Base-by-base conservation (phyloP, 2,113 vertebrate species). In the Pleuronectes platessa region DNA sequence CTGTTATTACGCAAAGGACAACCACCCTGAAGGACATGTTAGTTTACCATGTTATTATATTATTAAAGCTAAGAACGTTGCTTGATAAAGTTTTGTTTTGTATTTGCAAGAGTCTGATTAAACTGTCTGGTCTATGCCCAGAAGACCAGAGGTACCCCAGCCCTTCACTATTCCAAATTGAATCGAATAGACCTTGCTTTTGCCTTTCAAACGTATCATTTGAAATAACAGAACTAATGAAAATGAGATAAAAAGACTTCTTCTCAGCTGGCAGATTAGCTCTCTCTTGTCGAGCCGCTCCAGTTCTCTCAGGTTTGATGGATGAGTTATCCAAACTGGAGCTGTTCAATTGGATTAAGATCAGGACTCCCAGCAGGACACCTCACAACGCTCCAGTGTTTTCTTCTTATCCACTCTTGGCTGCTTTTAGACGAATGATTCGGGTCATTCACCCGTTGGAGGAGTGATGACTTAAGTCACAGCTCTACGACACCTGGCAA, bases 241-340 rank as follows among this genome's bases (percentile, higher is more conserved):
- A 42, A 42, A 13, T 13, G 12, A 42, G 40, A 17, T 18, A 20
- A 54, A 10, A 54, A 9, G 2, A 9, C 51, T n/a, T 54, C 51
- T 11, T 5, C 51, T n/a, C 20, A 20, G 20, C 51, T 54, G 5
- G 51, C 2, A 20, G 20, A 3, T 54, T 11, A 54, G 51, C 20
- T 54, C 51, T 2, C 51, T n/a, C 51, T n/a, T 21, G 13, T 54
- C 51, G 20, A 54, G 51, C 51, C 21, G 51, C 51, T 54, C 51
- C 51, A 54, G 18, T 54, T 54, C 51, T 54, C 51, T 54, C 51
- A n/a, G 20, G 51, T 54, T 54, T 54, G 51, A 54, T 54, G 47
- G 47, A 51, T 51, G 47, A 51, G 17, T 51, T 51, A 51, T 51
- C 47, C 47, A 17, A 51, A 51, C 47, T 51, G 47, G 14, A 18